Conservation (phyloP, 2,888 invertebrate genomes). For the Laspeyria flexula region DNA sequence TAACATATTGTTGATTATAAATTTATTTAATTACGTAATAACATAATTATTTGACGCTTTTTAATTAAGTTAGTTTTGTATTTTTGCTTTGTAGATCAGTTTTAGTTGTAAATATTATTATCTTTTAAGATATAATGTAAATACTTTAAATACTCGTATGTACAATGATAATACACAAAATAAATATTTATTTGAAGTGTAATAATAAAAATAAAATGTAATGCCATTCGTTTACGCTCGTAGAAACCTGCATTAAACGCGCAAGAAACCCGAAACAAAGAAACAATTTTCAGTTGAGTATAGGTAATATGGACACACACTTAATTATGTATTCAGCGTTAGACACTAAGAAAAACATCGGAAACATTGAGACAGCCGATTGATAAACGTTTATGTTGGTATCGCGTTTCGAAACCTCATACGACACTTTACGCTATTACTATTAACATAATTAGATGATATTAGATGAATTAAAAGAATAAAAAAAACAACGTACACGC, state of each 20-base stretch:
- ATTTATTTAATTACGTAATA: no score
- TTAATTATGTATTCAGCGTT: conserved; percentile 15
- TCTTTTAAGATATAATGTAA: no score
- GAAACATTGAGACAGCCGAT: conserved; percentile 26
- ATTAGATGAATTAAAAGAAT: conserved; percentile 46
- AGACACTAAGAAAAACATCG: conserved; percentile 8
- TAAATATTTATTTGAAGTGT: conserved; percentile 47
- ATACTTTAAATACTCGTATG: no score
- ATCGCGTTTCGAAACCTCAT: conserved; percentile 33
- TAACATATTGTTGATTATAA: no score
- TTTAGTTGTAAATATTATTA: no score
- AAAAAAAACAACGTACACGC: conserved; percentile 35
- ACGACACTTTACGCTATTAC: conserved; percentile 28
- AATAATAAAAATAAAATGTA: conserved; percentile 46
- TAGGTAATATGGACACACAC: conserved; percentile 20
- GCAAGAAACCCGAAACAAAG: conserved; percentile 22
- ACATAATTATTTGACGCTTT: no score
- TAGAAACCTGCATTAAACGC: conserved; percentile 26
- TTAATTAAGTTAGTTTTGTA: no score
- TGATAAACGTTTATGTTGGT: conserved; percentile 38
- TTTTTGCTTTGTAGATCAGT: no score
- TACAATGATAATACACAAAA: no score
- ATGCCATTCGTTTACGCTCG: conserved; percentile 41
- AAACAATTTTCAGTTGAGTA: conserved; percentile 30
- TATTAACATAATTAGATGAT: conserved; percentile 48